A percentile compares a stretch with the other conserved stretches of the same genome.
Evolutionary conservation across 2,113 vertebrate genomes (phyloP).

Genomic region (Protobothrops mucrosquamatus): DNA sequence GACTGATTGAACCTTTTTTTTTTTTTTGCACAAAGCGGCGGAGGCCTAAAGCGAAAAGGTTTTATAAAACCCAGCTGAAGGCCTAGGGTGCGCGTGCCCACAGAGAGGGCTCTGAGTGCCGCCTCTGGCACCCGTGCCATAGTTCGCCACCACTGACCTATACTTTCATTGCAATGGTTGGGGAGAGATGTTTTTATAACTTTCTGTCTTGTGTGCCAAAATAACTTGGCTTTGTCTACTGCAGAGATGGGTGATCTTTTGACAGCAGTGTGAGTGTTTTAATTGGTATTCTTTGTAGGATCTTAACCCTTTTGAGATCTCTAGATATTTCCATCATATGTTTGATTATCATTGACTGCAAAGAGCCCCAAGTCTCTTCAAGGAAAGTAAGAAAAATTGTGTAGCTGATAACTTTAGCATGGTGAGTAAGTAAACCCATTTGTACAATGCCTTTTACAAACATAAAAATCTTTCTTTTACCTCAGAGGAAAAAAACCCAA

Average conservation of each 20-base stretch:
- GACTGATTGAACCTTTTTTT: no score
- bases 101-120: no score
- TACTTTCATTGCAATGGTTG: not conserved
- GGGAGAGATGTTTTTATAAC: not conserved
- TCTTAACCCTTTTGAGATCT: not conserved
- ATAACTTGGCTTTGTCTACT: not conserved
- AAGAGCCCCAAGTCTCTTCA: not conserved
- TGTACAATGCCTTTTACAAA: slow-evolving; percentile 2
- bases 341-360: not conserved
- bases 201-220: not conserved
- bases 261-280: not conserved
- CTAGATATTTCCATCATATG: not conserved
- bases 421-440: not conserved
- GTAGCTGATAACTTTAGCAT: not conserved
- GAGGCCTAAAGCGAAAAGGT: no score
- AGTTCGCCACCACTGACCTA: no score
- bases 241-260: not conserved
- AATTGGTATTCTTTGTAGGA: not conserved
- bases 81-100: no score
- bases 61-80: no score
- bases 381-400: not conserved
- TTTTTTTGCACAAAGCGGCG: no score
- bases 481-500: not conserved
- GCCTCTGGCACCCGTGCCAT: no score
- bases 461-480: not conserved